A percentile compares a stretch with the other conserved stretches of the same genome.
These are phyloP conservation scores for Prunella himalayana DNA, from an alignment of 2,113 vertebrate species.

Conservation along the genomic window DNA sequence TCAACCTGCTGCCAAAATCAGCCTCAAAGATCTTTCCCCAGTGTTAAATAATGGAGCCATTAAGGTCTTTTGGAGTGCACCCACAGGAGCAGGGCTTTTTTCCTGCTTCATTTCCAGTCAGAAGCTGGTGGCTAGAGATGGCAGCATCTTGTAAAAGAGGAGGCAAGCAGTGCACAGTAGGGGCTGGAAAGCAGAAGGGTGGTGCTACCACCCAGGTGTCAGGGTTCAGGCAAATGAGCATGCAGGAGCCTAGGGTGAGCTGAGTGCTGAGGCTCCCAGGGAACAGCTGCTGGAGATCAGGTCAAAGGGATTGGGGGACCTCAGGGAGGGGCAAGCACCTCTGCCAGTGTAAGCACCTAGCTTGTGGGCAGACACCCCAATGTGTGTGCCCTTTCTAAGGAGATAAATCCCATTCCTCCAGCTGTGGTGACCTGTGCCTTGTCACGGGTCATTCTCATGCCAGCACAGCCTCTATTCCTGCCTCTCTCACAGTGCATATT, in stretches of 20 bases:
- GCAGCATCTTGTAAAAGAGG: neutral
- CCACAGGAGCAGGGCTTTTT: neutral
- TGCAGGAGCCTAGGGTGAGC: accelerated
- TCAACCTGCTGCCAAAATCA: neutral
- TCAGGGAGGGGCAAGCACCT: neutral
- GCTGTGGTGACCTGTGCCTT: neutral
- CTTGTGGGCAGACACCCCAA: accelerated
- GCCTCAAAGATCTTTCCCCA: neutral
- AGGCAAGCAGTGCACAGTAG: neutral
- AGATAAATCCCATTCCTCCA: neutral
- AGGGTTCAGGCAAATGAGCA: neutral
- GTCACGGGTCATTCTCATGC: neutral
- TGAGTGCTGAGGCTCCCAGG: accelerated
- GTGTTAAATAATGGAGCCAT: neutral
- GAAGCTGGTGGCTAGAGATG: neutral
- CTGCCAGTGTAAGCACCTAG: neutral
- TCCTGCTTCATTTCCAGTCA: accelerated
- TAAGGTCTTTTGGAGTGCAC: accelerated
- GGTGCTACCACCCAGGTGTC: neutral
- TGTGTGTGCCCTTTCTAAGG: neutral
- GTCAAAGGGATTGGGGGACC: neutral
- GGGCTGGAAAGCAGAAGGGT: neutral
- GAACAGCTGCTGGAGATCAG: neutral
- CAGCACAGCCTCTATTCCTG: neutral
- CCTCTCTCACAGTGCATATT: neutral